A percentile compares a stretch with the other conserved stretches of the same genome.
These are phyloP conservation scores for Origma solitaria DNA, from an alignment of 2,113 vertebrate genomes.

Conservation along the genomic window DNA sequence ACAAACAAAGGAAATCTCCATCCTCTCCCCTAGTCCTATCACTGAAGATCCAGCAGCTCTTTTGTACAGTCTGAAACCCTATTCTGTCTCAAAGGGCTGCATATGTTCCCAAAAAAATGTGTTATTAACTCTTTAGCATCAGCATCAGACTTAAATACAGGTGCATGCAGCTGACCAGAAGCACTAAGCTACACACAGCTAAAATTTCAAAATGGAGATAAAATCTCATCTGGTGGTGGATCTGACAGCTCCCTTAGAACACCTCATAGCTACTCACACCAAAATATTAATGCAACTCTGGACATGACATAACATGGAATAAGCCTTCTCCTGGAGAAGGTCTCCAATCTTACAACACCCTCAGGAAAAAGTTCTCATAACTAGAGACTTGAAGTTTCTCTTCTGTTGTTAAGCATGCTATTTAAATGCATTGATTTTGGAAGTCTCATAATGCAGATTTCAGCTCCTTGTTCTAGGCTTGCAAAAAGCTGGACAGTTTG, in stretches of 20 bases:
- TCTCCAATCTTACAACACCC: slow-evolving; percentile 1
- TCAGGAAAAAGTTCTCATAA: slow-evolving; percentile 32
- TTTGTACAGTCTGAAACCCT: neutral
- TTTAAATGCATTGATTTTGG: slow-evolving; percentile 71
- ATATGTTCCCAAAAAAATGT: neutral
- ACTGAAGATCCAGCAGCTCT: neutral
- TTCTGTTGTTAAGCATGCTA: slow-evolving; percentile 65
- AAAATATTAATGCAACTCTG: neutral
- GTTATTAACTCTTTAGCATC: neutral
- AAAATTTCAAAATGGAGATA: neutral
- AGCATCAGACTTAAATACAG: neutral
- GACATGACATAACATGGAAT: neutral
- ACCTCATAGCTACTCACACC: neutral
- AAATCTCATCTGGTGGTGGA: neutral
- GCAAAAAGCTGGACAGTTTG: slow-evolving; percentile 47
- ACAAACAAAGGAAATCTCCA: neutral
- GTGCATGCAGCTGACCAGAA: neutral
- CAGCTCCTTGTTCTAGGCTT: slow-evolving; percentile 33
- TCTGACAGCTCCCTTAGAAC: neutral
- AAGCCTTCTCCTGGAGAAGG: slow-evolving; percentile 1
- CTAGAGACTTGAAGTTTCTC: neutral
- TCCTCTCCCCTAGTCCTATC: neutral
- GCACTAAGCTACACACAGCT: neutral
- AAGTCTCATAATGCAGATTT: slow-evolving; percentile 40
- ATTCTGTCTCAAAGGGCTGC: neutral